Conservation (phyloP, 2,113 vertebrate species). For the Pampusana beccarii region DNA sequence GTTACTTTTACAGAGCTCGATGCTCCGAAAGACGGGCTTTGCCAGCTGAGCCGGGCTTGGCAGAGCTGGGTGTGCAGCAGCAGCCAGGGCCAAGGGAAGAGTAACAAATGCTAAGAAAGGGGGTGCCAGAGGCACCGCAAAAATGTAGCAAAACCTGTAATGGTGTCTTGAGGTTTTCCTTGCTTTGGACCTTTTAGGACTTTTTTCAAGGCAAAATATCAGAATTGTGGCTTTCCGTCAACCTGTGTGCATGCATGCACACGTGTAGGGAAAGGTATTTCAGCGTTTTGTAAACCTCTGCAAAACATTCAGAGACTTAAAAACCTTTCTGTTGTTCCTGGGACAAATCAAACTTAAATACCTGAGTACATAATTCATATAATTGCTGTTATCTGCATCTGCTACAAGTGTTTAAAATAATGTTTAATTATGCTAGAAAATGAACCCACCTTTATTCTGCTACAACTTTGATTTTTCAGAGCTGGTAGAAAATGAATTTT, state of each 20-base stretch:
- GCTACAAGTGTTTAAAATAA: neutral
- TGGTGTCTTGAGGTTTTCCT: neutral
- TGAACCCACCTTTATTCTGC: neutral
- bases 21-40: neutral
- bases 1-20: accelerated
- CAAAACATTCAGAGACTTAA: neutral
- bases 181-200: neutral
- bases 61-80: accelerated
- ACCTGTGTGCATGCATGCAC: accelerated
- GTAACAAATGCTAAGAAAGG: neutral
- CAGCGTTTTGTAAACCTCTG: neutral
- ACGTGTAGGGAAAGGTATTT: accelerated
- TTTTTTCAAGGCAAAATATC: neutral
- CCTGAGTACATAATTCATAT: accelerated
- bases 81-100: neutral
- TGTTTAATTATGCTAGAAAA: neutral
- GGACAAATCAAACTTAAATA: neutral
- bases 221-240: neutral
- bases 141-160: neutral
- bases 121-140: neutral
- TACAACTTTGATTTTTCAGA: neutral
- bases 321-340: neutral
- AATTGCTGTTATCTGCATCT: neutral
- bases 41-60: neutral
- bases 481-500: neutral